Conservation (phyloP, 92 coral and sea anemone genomes). For the Anthopleura xanthogrammica region DNA sequence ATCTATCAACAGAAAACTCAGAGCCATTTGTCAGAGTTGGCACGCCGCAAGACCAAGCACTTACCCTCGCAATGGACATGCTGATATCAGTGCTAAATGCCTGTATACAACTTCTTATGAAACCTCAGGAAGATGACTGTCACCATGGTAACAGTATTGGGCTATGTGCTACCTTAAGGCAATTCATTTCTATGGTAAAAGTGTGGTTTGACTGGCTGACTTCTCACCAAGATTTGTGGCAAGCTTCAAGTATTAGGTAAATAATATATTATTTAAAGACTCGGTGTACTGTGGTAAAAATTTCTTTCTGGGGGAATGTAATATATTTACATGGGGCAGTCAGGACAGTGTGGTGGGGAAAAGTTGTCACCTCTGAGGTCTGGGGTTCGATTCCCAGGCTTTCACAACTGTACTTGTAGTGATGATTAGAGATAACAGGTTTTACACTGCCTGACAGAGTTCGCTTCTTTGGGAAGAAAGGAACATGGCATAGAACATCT, state of each 20-base stretch:
- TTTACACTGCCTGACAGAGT: no score
- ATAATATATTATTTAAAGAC: neutral
- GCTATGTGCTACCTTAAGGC: constrained; percentile 61
- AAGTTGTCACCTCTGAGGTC: no score
- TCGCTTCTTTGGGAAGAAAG: no score
- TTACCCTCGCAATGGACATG: constrained; percentile 83
- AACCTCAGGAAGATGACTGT: constrained; percentile 19
- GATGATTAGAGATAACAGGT: no score
- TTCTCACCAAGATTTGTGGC: constrained; percentile 70
- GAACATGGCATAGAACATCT: no score
- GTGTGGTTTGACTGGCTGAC: constrained; percentile 95
- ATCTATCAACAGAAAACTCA: constrained; percentile 38
- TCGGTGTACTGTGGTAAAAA: neutral
- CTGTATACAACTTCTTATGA: constrained; percentile 40
- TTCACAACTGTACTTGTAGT: no score
- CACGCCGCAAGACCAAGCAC: constrained; percentile 95
- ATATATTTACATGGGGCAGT: no score
- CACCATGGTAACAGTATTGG: constrained; percentile 44
- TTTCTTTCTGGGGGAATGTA: neutral
- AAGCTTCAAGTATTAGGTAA: constrained; percentile 86
- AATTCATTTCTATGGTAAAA: constrained; percentile 82
- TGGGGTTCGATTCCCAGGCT: no score
- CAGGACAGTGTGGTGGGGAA: no score
- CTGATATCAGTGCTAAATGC: constrained; percentile 49
- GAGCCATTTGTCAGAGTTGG: constrained; percentile 62